phyloP scores from a whole-genome alignment of 2,797 vertebrate genomes.

The Sebastes glaucus region DNA sequence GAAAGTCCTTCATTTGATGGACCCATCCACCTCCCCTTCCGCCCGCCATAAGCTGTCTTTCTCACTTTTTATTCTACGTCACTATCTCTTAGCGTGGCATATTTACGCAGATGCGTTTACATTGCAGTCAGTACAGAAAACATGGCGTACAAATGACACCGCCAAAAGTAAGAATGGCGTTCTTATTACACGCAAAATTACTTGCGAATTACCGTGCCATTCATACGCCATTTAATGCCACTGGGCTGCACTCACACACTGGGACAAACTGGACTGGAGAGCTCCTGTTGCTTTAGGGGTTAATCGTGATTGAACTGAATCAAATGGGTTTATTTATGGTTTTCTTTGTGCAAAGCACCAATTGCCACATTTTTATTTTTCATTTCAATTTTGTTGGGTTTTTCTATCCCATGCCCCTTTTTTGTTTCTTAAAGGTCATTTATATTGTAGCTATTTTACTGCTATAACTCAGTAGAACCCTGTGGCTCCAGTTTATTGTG shows the following conservation, averaged over 20 bases:
- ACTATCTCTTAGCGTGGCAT: too few species aligned
- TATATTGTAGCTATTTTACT: not conserved
- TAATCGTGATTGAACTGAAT: not conserved
- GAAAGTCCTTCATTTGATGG: too few species aligned
- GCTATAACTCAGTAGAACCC: not conserved
- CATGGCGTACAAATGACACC: too few species aligned
- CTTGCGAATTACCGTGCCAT: too few species aligned
- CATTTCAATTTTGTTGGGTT: not conserved
- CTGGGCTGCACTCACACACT: not conserved
- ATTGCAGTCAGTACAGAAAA: too few species aligned
- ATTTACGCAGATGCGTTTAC: too few species aligned
- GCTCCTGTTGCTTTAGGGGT: not conserved
- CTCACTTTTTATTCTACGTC: too few species aligned
- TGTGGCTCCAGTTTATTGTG: not conserved
- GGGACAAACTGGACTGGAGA: not conserved
- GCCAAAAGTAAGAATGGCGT: too few species aligned
- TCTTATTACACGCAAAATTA: too few species aligned
- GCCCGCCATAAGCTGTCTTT: too few species aligned
- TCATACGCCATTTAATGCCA: too few species aligned
- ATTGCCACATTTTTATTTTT: not conserved
- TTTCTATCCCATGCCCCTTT: not conserved
- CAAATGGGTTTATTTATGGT: not conserved
- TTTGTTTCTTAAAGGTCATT: not conserved
- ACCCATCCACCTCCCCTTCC: too few species aligned
- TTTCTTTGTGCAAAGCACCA: not conserved